Evolutionary conservation across 2,888 invertebrate genomes (phyloP), one percentile per base, ranked within the genome.

Genomic region (Ormyrus labotus): DNA sequence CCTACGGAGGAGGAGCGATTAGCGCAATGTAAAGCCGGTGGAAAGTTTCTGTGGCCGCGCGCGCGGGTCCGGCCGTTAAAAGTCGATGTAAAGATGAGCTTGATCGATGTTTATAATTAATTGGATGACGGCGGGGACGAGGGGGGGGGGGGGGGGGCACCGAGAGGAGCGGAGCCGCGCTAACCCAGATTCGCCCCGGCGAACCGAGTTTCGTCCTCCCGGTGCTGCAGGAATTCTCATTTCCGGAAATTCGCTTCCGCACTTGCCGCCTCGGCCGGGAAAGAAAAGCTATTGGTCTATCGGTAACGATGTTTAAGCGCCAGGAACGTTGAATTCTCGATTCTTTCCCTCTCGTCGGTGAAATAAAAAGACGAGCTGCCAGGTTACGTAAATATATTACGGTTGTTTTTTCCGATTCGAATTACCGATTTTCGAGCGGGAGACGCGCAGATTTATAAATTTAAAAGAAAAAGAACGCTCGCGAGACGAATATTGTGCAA

Each of bases 181-280:
- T 87, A 85, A 85, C 86, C 87, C 83, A 87, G 82, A 86, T 87
- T 83, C 65, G 79, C n/a, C 6, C 4, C 83, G 83, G 82, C 83
- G 84, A 85, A 84, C 73, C 65, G 81, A 86, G 84, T 87, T 87
- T 87, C 84, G 81, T 82, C 81, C 69, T 34, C 34, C 64, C 78
- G 47, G 8, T 19, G 5, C 57, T 45, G 19, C 73, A 78, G 85
- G 83, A 83, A 84, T 84, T 86, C 87, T 89, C 87, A 89, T 89
- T 89, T 89, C 89, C 89, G 89, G 84, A 84, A 84, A 83, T 68
- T 34, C 72, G 64, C 57, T 65, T 57, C 63, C 5, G 58, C 7
- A 85, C 84, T 64, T 34, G 45, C 61, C 58, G 48, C 13, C n/a
- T 4, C 34, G 34, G 34, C 73, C 55, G 8, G 19, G 3, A 58